phyloP scores from a whole-genome alignment of 2,888 invertebrate genomes.

The Polydrusus pterygomalis region DNA sequence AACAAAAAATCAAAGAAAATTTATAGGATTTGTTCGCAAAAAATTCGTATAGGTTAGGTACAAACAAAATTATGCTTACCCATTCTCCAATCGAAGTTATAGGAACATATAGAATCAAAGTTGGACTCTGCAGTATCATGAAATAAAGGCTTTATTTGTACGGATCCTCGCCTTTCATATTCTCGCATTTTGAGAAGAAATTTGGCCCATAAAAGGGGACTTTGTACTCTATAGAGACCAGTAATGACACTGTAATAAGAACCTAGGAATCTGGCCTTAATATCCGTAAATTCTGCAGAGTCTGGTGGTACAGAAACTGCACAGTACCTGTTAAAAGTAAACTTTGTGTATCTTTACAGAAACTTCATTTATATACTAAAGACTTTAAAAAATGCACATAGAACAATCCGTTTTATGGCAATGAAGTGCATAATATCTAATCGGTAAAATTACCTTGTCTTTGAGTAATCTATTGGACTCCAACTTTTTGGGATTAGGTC shows the following conservation, averaged over 20 bases:
- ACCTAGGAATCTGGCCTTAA: constrained; percentile 36
- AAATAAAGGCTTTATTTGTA: constrained; percentile 55
- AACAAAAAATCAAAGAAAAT: too few relatives aligned
- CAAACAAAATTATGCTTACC: constrained; percentile 49
- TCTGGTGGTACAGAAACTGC: constrained; percentile 40
- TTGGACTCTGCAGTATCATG: constrained; percentile 63
- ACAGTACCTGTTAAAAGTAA: constrained; percentile 47
- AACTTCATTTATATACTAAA: too few relatives aligned
- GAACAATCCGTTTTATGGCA: too few relatives aligned
- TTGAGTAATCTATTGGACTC: constrained; percentile 53
- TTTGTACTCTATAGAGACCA: constrained; percentile 62
- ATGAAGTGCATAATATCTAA: too few relatives aligned
- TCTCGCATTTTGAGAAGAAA: constrained; percentile 62
- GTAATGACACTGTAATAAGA: constrained; percentile 41
- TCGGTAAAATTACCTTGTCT: background rate
- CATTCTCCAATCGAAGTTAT: constrained; percentile 65
- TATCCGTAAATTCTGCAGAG: constrained; percentile 45
- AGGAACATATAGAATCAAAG: constrained; percentile 61
- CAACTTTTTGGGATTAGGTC: constrained; percentile 51
- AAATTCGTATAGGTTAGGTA: too few relatives aligned
- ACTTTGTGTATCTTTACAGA: too few relatives aligned
- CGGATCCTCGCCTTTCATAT: constrained; percentile 57
- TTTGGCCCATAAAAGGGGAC: constrained; percentile 62
- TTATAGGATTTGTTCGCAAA: too few relatives aligned
- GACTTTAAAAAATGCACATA: too few relatives aligned